These are phyloP conservation scores for Nezara viridula DNA, from an alignment of 2,888 invertebrate species.

Conservation along the genomic window DNA sequence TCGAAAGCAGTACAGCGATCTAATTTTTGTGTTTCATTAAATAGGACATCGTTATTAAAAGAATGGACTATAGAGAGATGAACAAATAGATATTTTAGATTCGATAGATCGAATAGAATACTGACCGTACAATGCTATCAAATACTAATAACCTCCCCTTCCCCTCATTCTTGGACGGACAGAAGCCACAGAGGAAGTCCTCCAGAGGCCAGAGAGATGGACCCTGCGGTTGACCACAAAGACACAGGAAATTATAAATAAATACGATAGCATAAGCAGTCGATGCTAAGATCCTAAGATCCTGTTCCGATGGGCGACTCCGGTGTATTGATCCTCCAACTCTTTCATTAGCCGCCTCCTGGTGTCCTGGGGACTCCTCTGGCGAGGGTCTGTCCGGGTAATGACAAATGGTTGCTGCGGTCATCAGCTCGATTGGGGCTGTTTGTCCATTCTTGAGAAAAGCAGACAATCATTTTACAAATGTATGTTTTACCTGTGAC, in stretches of 20 bases:
- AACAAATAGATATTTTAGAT: too few species aligned
- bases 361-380: neutral
- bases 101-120: too few species aligned
- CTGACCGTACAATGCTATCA: too few species aligned
- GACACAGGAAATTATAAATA: neutral
- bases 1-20: too few species aligned
- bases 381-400: conserved; percentile 5
- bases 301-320: neutral
- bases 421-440: neutral
- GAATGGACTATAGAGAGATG: too few species aligned
- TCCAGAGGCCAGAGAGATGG: neutral
- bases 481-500: neutral
- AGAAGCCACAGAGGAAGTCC: neutral
- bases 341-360: neutral
- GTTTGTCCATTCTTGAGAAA: neutral
- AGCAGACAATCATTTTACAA: neutral
- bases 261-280: neutral
- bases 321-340: neutral
- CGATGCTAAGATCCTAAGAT: neutral
- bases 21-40: too few species aligned
- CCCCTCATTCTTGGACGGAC: too few species aligned
- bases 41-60: too few species aligned
- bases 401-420: neutral
- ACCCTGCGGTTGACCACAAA: neutral
- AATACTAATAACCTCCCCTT: too few species aligned